A percentile compares a stretch with the other conserved stretches of the same genome.
Conservation (phyloP, 2,888 invertebrate species). For the Oscheius sp. region DNA sequence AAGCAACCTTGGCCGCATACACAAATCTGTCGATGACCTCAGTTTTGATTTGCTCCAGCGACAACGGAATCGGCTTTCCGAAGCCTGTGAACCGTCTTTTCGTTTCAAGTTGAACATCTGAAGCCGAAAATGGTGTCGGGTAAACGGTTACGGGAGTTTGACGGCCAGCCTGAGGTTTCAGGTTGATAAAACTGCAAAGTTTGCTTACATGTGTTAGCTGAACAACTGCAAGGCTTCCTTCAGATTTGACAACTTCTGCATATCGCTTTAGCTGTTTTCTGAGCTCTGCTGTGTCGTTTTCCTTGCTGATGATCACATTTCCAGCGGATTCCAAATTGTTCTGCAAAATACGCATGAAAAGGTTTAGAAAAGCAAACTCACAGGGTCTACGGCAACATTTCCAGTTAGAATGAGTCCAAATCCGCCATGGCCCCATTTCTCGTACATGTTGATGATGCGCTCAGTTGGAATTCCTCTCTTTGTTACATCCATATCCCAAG, state of each 20-base stretch:
- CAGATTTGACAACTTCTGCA: slow-evolving; percentile 43
- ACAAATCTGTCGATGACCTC: slow-evolving; percentile 55
- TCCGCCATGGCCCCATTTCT: slow-evolving; percentile 61
- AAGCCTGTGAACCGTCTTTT: slow-evolving; percentile 37
- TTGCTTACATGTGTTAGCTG: slow-evolving; percentile 51
- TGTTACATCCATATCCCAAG: slow-evolving; percentile 41
- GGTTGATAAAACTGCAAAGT: neutral
- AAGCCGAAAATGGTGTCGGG: slow-evolving; percentile 56
- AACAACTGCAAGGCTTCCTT: slow-evolving; percentile 54
- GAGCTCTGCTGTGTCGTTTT: slow-evolving; percentile 45
- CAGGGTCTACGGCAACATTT: slow-evolving; percentile 49
- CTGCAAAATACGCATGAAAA: slow-evolving; percentile 32
- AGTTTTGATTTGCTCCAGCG: slow-evolving; percentile 58
- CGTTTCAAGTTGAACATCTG: slow-evolving; percentile 49
- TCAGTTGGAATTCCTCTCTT: slow-evolving; percentile 57
- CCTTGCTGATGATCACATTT: slow-evolving; percentile 55
- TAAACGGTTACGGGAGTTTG: slow-evolving; percentile 57
- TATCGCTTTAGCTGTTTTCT: slow-evolving; percentile 38
- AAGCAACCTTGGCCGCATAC: slow-evolving; percentile 44
- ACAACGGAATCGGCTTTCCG: slow-evolving; percentile 56
- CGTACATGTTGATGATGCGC: slow-evolving; percentile 50
- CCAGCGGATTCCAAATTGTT: slow-evolving; percentile 58
- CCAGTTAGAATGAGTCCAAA: slow-evolving; percentile 63
- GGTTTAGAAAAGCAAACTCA: slow-evolving; percentile 10
- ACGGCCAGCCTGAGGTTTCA: slow-evolving; percentile 47